Percentiles rank a stretch among this genome's conserved stretches.
Conservation (phyloP, 2,888 invertebrate genomes). For the Tenthredo mesomela region DNA sequence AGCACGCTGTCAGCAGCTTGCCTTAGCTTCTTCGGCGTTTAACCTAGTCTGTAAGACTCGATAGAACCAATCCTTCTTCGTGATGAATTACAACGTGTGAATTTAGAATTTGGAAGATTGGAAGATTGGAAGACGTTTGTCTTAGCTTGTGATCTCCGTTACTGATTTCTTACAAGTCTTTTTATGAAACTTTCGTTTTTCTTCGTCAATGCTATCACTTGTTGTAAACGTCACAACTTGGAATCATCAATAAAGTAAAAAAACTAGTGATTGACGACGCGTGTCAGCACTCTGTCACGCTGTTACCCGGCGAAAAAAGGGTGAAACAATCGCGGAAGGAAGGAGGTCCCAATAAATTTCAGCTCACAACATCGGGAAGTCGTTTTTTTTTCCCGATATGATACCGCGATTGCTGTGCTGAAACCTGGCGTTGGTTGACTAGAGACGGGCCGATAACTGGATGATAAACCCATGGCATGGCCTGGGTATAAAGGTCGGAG, state of each 20-base stretch:
- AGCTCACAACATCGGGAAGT: neutral
- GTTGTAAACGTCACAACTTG: neutral
- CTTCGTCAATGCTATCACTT: neutral
- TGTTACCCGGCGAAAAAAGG: neutral
- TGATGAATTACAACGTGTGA: neutral
- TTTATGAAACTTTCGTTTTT: neutral
- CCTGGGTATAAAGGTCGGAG: neutral
- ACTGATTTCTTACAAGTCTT: neutral
- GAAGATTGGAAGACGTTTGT: neutral
- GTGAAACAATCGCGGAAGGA: neutral
- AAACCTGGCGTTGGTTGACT: neutral
- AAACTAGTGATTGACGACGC: neutral
- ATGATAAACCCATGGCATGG: slow-evolving; percentile 12
- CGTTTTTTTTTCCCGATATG: neutral
- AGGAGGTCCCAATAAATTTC: neutral
- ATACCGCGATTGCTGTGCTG: neutral
- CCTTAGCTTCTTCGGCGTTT: neutral
- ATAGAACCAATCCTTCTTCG: neutral
- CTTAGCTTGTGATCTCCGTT: neutral
- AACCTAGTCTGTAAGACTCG: neutral
- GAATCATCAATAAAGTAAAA: neutral
- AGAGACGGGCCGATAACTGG: slow-evolving; percentile 9
- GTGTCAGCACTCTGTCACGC: neutral
- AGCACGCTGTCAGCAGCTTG: slow-evolving; percentile 19
- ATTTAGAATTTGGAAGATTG: neutral